Base-by-base conservation (phyloP, 23 tunicate species). In the Phallusia fumigata region DNA sequence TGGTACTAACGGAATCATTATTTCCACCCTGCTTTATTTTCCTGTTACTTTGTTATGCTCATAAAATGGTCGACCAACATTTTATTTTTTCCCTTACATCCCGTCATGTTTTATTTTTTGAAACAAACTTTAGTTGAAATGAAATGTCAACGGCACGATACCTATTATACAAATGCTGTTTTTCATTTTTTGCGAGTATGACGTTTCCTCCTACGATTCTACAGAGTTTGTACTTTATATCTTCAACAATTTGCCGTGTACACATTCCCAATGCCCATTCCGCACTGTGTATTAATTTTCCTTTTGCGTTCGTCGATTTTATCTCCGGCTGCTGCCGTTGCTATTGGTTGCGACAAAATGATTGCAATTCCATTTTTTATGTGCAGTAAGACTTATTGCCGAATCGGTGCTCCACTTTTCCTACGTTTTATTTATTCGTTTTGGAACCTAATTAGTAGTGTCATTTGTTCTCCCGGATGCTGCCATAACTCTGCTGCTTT, bases 141-240 rank as follows among this genome's bases (percentile, higher is more conserved):
- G 16, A 58, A 58, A 58, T 58, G 69, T 58, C 26, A 58, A 58
- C 69, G 69, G 69, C 69, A 58, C 69, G 69, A 58, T 58, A 40
- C 47, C 47, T 40, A 40, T 58, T 58, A 58, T 58, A 24, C 13
- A 51, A 51, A 8, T 58, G 16, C 1, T 22, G 26, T 24, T 24
- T 58, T 21, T 58, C 13, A 13, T 58, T 22, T 58, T 58, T 58
- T 24, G 69, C 69, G 10, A 40, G 47, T 40, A 40, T 40, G 47
- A 40, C 47, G 47, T 40, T 40, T 40, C 10, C 47, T 40, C 8
- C 47, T n/a, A 10, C 47, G 8, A 40, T 40, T 40, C 47, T 40
- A 40, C 69, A 24, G 28, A 58, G 69, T 58, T 58, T 58, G 26
- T 58, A 58, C 69, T 58, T 58, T 58, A 58, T 58, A 58, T 58